These are phyloP conservation scores for Lerema accius DNA, from an alignment of 1,140 invertebrate genomes.

Conservation along the genomic window DNA sequence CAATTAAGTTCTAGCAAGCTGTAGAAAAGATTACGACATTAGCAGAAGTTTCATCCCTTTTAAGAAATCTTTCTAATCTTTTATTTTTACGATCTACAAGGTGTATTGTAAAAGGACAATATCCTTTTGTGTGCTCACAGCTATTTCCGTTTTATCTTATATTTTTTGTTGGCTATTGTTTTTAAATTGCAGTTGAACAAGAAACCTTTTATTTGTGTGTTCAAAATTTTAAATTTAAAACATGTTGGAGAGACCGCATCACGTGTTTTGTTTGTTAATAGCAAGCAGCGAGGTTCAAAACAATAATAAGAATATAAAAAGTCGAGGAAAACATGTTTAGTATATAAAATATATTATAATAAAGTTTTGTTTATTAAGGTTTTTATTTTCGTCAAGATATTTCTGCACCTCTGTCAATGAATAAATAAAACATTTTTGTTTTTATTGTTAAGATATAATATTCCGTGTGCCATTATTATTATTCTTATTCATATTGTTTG, in stretches of 20 bases:
- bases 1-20: too few species aligned
- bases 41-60: not conserved
- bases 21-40: not conserved
- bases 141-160: slow-evolving; percentile 23
- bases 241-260: slow-evolving; percentile 19
- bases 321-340: not conserved
- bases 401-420: not conserved
- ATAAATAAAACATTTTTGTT: too few species aligned
- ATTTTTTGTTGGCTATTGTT: slow-evolving; percentile 28
- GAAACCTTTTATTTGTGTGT: slow-evolving; percentile 16
- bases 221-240: slow-evolving; percentile 26
- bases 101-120: slow-evolving; percentile 1
- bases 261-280: slow-evolving; percentile 33
- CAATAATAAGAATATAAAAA: not conserved
- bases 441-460: too few species aligned
- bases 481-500: too few species aligned
- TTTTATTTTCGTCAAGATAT: not conserved
- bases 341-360: not conserved
- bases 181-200: slow-evolving; percentile 27
- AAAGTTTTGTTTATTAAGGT: not conserved
- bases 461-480: too few species aligned
- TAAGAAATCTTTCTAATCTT: not conserved
- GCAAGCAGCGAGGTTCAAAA: not conserved
- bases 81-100: not conserved
- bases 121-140: slow-evolving; percentile 19